Conservation (phyloP, 1,140 invertebrate genomes). For the Rhizoglyphus robini region DNA sequence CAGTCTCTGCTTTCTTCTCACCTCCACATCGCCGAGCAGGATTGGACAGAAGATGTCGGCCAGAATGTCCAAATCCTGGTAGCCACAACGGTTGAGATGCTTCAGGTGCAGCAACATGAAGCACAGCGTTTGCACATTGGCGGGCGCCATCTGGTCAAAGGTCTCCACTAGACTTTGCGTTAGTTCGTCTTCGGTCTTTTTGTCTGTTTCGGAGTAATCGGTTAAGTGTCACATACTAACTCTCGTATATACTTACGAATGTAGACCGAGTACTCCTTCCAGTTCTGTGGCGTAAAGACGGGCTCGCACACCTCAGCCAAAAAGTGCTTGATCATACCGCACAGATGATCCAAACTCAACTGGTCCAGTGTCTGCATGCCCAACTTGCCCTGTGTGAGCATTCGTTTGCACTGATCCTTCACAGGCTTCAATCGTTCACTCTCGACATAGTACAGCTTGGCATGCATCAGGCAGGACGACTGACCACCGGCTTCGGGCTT, state of each 20-base stretch:
- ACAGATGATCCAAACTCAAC: not conserved
- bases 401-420: conserved; percentile 8
- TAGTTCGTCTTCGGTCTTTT: conserved; percentile 11
- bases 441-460: not conserved
- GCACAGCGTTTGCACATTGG: conserved; percentile 7
- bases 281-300: not conserved
- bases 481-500: not conserved
- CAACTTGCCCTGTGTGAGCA: not conserved
- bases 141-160: not conserved
- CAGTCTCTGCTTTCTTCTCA: not conserved
- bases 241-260: conserved; percentile 8
- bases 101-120: conserved; percentile 10
- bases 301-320: not conserved
- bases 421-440: conserved; percentile 10
- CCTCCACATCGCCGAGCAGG: conserved; percentile 10
- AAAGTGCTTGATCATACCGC: conserved; percentile 16
- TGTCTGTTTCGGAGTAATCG: conserved; percentile 3
- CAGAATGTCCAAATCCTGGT: not conserved
- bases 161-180: not conserved
- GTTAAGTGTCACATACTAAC: not conserved
- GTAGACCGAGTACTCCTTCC: conserved; percentile 5
- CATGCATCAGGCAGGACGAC: not conserved
- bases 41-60: conserved; percentile 17
- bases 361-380: not conserved
- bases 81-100: conserved; percentile 3